A percentile compares a stretch with the other conserved stretches of the same genome.
phyloP scores from a whole-genome alignment of 2,797 vertebrate species.

The Sebastes melanostomus region DNA sequence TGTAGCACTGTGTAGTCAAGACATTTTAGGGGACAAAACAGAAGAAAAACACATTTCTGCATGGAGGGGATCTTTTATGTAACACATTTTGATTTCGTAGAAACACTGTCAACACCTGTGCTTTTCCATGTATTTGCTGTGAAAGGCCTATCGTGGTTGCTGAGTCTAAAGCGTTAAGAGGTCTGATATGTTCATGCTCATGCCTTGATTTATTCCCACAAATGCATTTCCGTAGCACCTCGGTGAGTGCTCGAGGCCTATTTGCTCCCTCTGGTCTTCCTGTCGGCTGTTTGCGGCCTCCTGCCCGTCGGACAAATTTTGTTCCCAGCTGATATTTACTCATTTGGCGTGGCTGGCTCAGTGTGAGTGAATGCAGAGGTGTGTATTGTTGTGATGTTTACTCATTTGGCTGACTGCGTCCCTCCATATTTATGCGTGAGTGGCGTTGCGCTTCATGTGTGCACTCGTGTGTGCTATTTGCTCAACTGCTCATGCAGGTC shows the following conservation, averaged over 20 bases:
- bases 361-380: neutral
- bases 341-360: conserved; percentile 1
- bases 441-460: neutral
- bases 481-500: conserved; percentile 24
- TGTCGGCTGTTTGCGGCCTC: neutral
- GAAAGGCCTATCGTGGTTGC: neutral
- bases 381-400: conserved; percentile 42
- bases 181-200: neutral
- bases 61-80: too few relatives aligned
- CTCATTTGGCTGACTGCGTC: conserved; percentile 30
- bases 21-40: too few relatives aligned
- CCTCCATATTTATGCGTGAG: conserved; percentile 24
- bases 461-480: conserved; percentile 37
- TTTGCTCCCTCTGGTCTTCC: neutral
- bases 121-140: neutral
- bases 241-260: neutral
- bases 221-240: neutral
- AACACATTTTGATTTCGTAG: too few relatives aligned
- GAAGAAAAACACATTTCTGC: too few relatives aligned
- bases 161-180: neutral
- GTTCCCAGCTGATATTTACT: conserved; percentile 41
- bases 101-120: neutral
- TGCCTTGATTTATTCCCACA: neutral
- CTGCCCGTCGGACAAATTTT: neutral
- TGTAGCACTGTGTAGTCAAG: too few relatives aligned